These are phyloP conservation scores for Lucifuga dentata DNA, from an alignment of 2,113 vertebrate species.

Conservation along the genomic window DNA sequence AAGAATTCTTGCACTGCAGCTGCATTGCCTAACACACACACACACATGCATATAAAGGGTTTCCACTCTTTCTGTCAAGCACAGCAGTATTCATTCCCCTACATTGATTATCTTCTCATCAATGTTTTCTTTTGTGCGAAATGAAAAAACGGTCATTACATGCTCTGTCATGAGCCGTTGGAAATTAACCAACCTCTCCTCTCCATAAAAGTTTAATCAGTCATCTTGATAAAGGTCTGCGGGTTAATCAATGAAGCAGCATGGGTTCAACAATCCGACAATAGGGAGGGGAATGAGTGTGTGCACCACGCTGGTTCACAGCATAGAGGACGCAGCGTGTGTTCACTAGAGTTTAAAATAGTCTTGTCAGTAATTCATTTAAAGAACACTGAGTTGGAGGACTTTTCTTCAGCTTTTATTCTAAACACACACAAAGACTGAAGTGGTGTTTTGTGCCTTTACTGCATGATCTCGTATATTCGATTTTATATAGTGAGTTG, in stretches of 20 bases:
- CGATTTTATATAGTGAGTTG: background rate
- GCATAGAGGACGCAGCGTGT: slow-evolving; percentile 21
- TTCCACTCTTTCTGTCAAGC: slow-evolving; percentile 4
- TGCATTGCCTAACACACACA: background rate
- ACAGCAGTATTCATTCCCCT: slow-evolving; percentile 14
- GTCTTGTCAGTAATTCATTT: slow-evolving; percentile 30
- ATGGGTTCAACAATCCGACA: slow-evolving; percentile 18
- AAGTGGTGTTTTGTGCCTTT: background rate
- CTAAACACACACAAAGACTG: slow-evolving; percentile 11
- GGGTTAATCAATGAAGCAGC: slow-evolving; percentile 70
- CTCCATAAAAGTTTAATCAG: slow-evolving; percentile 61
- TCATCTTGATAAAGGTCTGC: slow-evolving; percentile 51
- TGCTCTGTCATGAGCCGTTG: slow-evolving; percentile 7
- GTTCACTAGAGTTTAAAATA: slow-evolving; percentile 35
- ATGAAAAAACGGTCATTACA: slow-evolving; percentile 14
- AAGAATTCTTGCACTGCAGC: background rate
- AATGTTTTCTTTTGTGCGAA: slow-evolving; percentile 51
- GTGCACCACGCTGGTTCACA: slow-evolving; percentile 21
- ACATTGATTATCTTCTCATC: slow-evolving; percentile 26
- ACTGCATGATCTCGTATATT: background rate
- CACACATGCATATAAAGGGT: background rate
- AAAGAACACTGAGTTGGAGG: slow-evolving; percentile 2
- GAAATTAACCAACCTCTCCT: slow-evolving; percentile 46
- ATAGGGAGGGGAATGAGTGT: slow-evolving; percentile 3
- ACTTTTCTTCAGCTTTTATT: slow-evolving; percentile 6